Evolutionary conservation across 30 jellyfish, hydroid and myxozoan genomes (phyloP).

Genomic region (Mastigias papua): DNA sequence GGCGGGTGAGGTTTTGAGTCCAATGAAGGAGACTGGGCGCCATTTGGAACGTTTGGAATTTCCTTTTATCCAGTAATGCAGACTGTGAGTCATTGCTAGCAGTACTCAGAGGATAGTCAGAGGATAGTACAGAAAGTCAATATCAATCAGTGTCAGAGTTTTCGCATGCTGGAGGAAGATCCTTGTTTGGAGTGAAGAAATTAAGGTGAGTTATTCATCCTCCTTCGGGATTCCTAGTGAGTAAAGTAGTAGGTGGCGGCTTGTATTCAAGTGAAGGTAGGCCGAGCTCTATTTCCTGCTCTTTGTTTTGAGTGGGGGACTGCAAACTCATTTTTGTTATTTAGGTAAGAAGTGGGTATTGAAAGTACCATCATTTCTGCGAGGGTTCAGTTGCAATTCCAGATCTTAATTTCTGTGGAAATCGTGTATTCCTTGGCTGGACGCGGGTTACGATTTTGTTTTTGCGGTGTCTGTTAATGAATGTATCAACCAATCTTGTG

Average conservation of each 20-base stretch:
- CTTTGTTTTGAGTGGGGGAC: not conserved
- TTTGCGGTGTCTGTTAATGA: not conserved
- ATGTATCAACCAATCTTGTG: not conserved
- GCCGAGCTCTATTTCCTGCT: conserved; percentile 25
- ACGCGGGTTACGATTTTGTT: not conserved
- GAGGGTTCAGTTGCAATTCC: not conserved
- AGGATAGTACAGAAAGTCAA: not conserved
- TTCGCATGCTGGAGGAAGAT: not conserved
- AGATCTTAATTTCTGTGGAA: not conserved
- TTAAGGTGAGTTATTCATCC: not conserved
- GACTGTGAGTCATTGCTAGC: conserved; percentile 60
- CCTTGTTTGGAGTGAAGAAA: not conserved
- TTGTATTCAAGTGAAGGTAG: not conserved
- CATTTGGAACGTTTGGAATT: conserved; percentile 77
- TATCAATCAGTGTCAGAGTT: no score
- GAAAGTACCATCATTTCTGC: not conserved
- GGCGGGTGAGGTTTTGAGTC: conserved; percentile 63
- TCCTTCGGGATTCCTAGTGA: not conserved
- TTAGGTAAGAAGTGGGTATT: not conserved
- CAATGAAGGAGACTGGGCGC: conserved; percentile 69
- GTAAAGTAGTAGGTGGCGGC: not conserved
- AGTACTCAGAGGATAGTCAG: not conserved
- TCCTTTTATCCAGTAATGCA: conserved; percentile 50
- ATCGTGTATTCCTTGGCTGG: not conserved
- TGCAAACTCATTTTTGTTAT: not conserved